Conservation (phyloP, 2,797 vertebrate species). For the Lacerta viridis region DNA sequence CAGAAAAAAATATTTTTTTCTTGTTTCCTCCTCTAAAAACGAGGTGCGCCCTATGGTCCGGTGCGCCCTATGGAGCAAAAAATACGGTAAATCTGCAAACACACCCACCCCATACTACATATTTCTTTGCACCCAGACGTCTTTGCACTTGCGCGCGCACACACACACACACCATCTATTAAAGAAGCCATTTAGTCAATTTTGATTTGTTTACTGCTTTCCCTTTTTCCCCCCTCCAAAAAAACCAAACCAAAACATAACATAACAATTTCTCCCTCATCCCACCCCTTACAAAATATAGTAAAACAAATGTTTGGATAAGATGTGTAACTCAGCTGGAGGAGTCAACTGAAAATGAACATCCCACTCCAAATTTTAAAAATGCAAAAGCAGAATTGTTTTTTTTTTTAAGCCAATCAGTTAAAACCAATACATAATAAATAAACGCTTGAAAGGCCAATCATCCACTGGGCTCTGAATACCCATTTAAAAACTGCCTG, state of each 20-base stretch:
- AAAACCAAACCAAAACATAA: conserved; percentile 35
- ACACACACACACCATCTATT: not conserved
- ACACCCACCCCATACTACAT: not conserved
- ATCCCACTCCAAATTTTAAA: conserved; percentile 48
- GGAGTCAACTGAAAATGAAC: conserved; percentile 74
- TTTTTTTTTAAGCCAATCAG: conserved; percentile 56
- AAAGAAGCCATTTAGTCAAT: conserved; percentile 50
- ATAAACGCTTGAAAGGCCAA: conserved; percentile 55
- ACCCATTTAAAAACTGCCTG: conserved; percentile 9
- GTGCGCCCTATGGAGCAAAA: no score
- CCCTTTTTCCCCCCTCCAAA: conserved; percentile 47
- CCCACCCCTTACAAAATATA: conserved; percentile 73
- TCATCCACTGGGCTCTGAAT: not conserved
- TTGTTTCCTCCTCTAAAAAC: no score
- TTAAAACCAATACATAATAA: conserved; percentile 71
- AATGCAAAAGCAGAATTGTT: conserved; percentile 74
- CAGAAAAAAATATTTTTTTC: no score
- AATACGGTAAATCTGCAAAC: no score
- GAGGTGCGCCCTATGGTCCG: no score
- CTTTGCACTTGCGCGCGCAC: no score
- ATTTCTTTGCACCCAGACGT: not conserved
- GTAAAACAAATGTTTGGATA: conserved; percentile 81
- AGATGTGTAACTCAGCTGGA: conserved; percentile 72
- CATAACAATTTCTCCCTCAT: conserved; percentile 43
- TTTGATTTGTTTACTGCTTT: conserved; percentile 34